phyloP scores from a whole-genome alignment of 2,888 invertebrate species.

The Tipula unca region DNA sequence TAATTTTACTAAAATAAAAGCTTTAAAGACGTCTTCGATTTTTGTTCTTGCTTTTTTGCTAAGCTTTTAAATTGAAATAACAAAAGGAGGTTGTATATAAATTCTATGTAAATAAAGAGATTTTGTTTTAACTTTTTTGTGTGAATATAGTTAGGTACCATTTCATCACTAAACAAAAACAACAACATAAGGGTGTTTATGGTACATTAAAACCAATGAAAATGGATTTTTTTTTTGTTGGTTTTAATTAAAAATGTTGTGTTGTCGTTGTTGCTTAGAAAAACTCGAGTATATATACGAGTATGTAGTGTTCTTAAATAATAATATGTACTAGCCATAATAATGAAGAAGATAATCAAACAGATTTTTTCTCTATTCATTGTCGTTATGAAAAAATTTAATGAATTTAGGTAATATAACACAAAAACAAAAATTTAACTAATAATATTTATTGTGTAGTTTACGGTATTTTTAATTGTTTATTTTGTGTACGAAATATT shows the following conservation, averaged over 20 bases:
- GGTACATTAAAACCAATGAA: neutral
- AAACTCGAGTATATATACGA: neutral
- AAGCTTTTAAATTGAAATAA: neutral
- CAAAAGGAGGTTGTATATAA: neutral
- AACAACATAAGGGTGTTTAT: neutral
- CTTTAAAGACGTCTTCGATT: neutral
- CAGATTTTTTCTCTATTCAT: neutral
- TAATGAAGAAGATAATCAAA: neutral
- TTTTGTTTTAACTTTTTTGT: neutral
- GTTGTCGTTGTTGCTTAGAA: neutral
- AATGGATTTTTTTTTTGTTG: neutral
- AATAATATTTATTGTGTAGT: neutral
- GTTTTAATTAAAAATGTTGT: neutral
- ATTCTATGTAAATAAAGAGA: neutral
- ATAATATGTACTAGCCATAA: neutral
- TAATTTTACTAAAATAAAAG: neutral
- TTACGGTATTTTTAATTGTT: neutral
- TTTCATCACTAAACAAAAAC: neutral
- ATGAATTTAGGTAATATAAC: neutral
- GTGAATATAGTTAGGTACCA: neutral
- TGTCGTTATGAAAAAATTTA: neutral
- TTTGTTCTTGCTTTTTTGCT: neutral
- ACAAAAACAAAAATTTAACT: neutral
- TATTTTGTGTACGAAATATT: neutral
- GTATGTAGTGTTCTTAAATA: neutral